A percentile compares a stretch with the other conserved stretches of the same genome.
These are phyloP conservation scores for Hermaeophaga mercurialis DNA, from an alignment of 2,888 invertebrate species.

Conservation along the genomic window DNA sequence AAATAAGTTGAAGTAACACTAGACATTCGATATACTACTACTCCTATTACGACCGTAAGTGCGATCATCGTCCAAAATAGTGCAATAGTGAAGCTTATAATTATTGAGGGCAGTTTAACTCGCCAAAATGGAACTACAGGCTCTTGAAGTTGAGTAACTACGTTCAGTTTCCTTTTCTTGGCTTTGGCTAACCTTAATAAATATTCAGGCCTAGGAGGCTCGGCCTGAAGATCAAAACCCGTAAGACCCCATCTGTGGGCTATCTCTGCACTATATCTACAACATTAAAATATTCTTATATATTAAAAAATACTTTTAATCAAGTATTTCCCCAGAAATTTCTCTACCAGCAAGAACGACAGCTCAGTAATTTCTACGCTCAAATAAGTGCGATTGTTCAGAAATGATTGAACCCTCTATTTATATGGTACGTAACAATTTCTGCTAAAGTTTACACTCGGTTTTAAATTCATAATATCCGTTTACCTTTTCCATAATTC, in stretches of 20 bases:
- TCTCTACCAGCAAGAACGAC: too few species aligned
- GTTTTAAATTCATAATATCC: too few species aligned
- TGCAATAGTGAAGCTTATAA: conserved; percentile 73
- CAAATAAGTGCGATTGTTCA: too few species aligned
- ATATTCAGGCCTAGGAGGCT: conserved; percentile 80
- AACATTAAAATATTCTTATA: conserved; percentile 4
- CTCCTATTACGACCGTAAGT: conserved; percentile 73
- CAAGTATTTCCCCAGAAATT: too few species aligned
- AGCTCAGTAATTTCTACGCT: too few species aligned
- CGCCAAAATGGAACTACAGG: conserved; percentile 80
- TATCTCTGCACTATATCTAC: conserved; percentile 70
- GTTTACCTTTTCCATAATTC: conserved; percentile 79
- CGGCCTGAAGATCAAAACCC: conserved; percentile 73
- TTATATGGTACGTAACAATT: too few species aligned
- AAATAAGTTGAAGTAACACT: conserved; percentile 63
- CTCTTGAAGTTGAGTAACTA: conserved; percentile 66
- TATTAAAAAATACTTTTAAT: background rate
- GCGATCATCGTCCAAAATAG: conserved; percentile 67
- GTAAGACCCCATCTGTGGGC: conserved; percentile 83
- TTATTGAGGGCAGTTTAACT: conserved; percentile 70
- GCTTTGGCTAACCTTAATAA: conserved; percentile 64
- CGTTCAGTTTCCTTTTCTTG: conserved; percentile 61
- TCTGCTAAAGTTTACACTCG: too few species aligned
- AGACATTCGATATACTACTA: conserved; percentile 78
- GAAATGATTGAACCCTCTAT: too few species aligned